phyloP scores from a whole-genome alignment of 2,797 vertebrate genomes.

The Cyclopterus lumpus region DNA sequence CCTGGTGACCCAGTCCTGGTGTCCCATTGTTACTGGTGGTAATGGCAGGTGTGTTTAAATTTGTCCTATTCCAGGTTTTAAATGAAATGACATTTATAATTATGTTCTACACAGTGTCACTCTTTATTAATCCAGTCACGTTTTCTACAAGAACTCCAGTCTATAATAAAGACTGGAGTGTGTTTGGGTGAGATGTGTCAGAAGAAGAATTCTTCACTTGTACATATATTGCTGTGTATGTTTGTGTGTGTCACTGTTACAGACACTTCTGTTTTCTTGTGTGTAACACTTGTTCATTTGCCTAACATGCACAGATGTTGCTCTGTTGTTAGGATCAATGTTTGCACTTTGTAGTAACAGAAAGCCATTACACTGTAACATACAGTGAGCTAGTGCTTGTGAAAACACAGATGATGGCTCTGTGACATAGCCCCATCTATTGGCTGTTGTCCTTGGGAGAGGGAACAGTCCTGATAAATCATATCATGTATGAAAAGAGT shows the following conservation, averaged over 20 bases:
- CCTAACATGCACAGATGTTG: constrained; percentile 73
- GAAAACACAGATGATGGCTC: constrained; percentile 41
- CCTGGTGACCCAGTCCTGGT: neutral
- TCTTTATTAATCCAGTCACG: constrained; percentile 25
- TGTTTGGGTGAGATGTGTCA: neutral
- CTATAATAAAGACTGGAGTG: constrained; percentile 10
- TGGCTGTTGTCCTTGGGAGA: constrained; percentile 34
- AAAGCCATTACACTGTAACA: constrained; percentile 53
- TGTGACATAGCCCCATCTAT: constrained; percentile 51
- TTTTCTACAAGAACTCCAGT: constrained; percentile 2
- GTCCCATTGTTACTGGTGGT: neutral
- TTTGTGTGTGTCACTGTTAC: neutral
- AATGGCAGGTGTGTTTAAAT: neutral
- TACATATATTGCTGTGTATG: neutral
- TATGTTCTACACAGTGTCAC: constrained; percentile 9
- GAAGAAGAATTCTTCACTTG: neutral
- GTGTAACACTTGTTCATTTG: constrained; percentile 37
- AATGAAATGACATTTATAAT: constrained; percentile 14
- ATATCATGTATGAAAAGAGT: neutral
- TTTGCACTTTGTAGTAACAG: constrained; percentile 72
- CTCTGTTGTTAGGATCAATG: constrained; percentile 69
- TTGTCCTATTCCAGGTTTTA: neutral
- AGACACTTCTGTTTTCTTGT: neutral
- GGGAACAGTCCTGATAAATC: constrained; percentile 25
- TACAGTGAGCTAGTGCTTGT: constrained; percentile 23